Base-by-base conservation (phyloP, 2,797 vertebrate species). In the Podarcis siculus region DNA sequence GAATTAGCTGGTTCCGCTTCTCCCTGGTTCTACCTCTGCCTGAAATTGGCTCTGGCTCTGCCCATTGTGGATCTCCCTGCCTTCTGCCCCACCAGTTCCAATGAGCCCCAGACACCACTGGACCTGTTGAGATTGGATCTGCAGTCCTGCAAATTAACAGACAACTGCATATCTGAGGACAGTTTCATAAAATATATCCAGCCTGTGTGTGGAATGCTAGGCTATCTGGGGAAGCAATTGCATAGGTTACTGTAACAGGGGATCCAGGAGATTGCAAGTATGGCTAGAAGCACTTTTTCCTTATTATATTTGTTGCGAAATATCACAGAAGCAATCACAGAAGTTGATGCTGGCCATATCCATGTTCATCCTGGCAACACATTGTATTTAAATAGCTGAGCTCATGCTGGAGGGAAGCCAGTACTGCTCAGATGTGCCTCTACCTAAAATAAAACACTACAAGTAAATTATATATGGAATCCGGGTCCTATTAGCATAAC, bases 391-490 rank as follows among this genome's bases (percentile, higher is more conserved):
- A 67, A 37, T 42, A 42, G 32, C 2, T 45, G 66, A 37, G 21
- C 10, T 25, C 23, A 25, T 64, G 23, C 32, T 35, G 61, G n/a
- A 64, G 58, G 58, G 10, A 37, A 12, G 32, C 35, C 58, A 80
- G 21, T 30, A 64, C 12, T 27, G 17, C 39, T 69, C 17, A n/a
- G 13, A 42, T 69, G 9, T 82, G 25, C 17, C 25, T 80, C 37
- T 55, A 17, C n/a, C 25, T 39, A 45, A 45, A 35, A 19, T 84
- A 7, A 12, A 84, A 10, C n/a, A 0, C 5, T 89, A 79, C 35
- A 84, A 91, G 19, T 3, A 91, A 85, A 67, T 58, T 21, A 85
- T 87, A 91, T 66, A 58, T 4, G 13, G 82, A 73, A 87, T 80
- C n/a, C 67, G 2, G 27, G 17, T 82, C 15, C 8, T 27, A n/a